phyloP scores from a whole-genome alignment of 2,888 invertebrate genomes.

The Thereva nobilitata region DNA sequence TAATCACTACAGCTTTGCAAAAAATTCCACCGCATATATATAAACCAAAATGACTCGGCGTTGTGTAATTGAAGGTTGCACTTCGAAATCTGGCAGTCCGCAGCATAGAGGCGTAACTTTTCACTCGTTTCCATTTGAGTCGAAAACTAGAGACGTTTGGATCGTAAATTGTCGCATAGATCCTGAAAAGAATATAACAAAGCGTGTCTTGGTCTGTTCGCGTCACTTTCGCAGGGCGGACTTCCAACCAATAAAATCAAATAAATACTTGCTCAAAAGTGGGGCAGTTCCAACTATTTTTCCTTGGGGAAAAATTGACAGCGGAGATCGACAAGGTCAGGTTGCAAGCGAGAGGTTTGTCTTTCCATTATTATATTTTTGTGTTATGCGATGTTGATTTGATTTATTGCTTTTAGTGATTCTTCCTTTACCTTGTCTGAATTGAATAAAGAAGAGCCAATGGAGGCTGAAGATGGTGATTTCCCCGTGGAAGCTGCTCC shows the following conservation, averaged over 20 bases:
- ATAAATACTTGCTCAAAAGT: constrained; percentile 71
- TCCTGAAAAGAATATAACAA: constrained; percentile 61
- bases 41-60: constrained; percentile 52
- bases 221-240: constrained; percentile 75
- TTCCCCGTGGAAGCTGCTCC: too few relatives aligned
- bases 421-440: too few relatives aligned
- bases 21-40: too few relatives aligned
- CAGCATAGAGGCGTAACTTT: constrained; percentile 70
- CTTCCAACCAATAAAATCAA: constrained; percentile 71
- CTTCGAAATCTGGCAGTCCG: constrained; percentile 52
- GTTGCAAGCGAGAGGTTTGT: too few relatives aligned
- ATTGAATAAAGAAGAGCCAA: too few relatives aligned
- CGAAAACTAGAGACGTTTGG: constrained; percentile 66
- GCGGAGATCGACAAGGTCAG: constrained; percentile 41
- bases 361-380: too few relatives aligned
- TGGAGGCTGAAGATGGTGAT: too few relatives aligned
- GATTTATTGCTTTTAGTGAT: too few relatives aligned
- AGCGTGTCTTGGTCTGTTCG: constrained; percentile 71
- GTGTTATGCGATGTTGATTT: too few relatives aligned
- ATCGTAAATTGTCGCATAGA: constrained; percentile 65
- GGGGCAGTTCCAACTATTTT: constrained; percentile 76
- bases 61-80: constrained; percentile 54
- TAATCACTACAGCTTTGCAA: too few relatives aligned
- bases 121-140: constrained; percentile 74
- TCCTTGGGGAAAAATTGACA: constrained; percentile 61